Evolutionary conservation across 2,888 invertebrate species (phyloP).

Genomic region (Apodemia hepburni): DNA sequence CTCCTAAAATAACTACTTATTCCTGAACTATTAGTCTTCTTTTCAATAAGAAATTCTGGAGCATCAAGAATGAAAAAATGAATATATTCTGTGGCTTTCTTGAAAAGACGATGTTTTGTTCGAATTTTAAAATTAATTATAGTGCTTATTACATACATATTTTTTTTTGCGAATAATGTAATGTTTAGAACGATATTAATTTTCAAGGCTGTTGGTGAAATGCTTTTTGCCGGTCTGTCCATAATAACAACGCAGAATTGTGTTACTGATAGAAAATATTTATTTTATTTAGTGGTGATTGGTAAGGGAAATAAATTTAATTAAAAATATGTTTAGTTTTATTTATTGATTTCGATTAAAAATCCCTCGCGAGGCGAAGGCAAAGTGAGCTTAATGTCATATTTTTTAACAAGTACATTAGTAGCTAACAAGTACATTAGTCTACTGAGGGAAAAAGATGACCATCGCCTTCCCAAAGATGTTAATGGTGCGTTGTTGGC

Average conservation of each 20-base stretch:
- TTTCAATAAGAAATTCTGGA: background rate
- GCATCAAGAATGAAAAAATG: background rate
- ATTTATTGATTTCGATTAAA: background rate
- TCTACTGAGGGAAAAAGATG: too few relatives aligned
- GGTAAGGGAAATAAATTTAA: constrained; percentile 11
- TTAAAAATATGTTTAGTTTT: background rate
- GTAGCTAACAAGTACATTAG: too few relatives aligned
- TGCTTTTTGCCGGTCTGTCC: constrained; percentile 1
- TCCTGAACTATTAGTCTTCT: background rate
- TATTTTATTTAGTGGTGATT: constrained; percentile 11
- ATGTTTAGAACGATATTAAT: background rate
- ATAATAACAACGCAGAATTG: constrained; percentile 11
- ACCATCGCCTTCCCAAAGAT: too few relatives aligned
- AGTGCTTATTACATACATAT: background rate
- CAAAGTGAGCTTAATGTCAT: too few relatives aligned
- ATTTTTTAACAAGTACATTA: too few relatives aligned
- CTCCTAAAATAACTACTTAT: background rate
- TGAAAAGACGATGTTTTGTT: background rate
- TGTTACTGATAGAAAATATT: constrained; percentile 1
- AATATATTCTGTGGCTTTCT: background rate
- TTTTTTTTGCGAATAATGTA: background rate
- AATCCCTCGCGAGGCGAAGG: background rate
- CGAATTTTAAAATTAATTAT: background rate
- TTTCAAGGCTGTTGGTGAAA: background rate
- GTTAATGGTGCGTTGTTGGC: too few relatives aligned